Evolutionary conservation across 2,888 invertebrate genomes (phyloP).

Genomic region (Acrobasis suavella): DNA sequence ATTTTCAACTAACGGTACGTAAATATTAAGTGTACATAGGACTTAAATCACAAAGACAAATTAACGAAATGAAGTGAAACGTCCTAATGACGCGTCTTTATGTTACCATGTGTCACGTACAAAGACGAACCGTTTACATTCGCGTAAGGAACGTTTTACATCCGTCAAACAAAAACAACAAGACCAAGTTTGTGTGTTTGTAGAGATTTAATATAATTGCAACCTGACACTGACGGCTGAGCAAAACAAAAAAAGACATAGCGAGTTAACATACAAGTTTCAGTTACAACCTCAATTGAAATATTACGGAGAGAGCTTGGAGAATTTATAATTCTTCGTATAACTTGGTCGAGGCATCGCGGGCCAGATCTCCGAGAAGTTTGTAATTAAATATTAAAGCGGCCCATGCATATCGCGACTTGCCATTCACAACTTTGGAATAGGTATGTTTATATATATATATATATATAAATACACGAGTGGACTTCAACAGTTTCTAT

Average conservation of each 20-base stretch:
- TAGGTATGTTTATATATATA: constrained; percentile 17
- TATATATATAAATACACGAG: constrained; percentile 14
- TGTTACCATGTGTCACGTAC: constrained; percentile 10
- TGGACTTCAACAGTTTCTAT: constrained; percentile 9
- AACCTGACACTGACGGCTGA: constrained; percentile 18
- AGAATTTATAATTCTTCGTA: constrained; percentile 63
- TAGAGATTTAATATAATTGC: constrained; percentile 19
- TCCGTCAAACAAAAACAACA: constrained; percentile 19
- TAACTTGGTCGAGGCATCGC: constrained; percentile 51
- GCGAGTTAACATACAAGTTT: constrained; percentile 21
- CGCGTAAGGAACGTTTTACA: constrained; percentile 11
- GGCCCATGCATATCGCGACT: constrained; percentile 42
- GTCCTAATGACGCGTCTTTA: constrained; percentile 15
- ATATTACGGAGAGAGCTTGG: constrained; percentile 53
- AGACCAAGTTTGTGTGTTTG: constrained; percentile 4
- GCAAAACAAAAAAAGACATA: constrained; percentile 10
- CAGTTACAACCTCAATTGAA: constrained; percentile 39
- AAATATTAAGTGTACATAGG: not conserved
- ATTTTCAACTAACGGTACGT: not conserved
- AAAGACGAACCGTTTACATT: constrained; percentile 15
- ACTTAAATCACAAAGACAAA: constrained; percentile 3
- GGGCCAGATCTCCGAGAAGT: constrained; percentile 50
- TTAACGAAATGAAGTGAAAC: constrained; percentile 9
- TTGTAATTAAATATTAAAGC: constrained; percentile 71
- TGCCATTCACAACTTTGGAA: constrained; percentile 25